Evolutionary conservation across 2,888 invertebrate genomes (phyloP).

Genomic region (Cantharis lateralis): DNA sequence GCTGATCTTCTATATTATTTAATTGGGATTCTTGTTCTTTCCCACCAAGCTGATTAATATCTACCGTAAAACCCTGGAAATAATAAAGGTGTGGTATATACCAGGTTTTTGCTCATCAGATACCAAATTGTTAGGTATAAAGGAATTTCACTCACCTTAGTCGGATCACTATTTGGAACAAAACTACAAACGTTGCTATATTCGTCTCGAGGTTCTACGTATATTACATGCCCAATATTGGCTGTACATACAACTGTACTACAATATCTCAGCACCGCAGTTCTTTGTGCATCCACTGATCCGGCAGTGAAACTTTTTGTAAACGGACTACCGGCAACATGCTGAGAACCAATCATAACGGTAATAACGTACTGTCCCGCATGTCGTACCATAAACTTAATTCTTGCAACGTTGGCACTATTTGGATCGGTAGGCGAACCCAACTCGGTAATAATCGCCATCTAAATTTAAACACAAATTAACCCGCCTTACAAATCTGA

Average conservation of each 20-base stretch:
- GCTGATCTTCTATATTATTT: slow-evolving; percentile 56
- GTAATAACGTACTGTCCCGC: slow-evolving; percentile 89
- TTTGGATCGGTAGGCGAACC: slow-evolving; percentile 86
- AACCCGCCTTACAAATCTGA: neutral
- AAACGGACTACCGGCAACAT: slow-evolving; percentile 86
- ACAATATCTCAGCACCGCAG: slow-evolving; percentile 80
- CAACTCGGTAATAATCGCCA: slow-evolving; percentile 83
- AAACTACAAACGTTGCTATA: slow-evolving; percentile 84
- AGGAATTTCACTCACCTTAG: slow-evolving; percentile 56
- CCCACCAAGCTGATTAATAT: slow-evolving; percentile 65
- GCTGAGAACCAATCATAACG: slow-evolving; percentile 79
- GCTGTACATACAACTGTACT: slow-evolving; percentile 85
- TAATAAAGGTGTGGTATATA: neutral
- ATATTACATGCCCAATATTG: slow-evolving; percentile 74
- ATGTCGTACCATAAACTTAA: slow-evolving; percentile 90
- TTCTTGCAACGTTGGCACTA: slow-evolving; percentile 83
- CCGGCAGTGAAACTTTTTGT: slow-evolving; percentile 82
- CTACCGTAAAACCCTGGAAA: slow-evolving; percentile 66
- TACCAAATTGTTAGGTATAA: too few species aligned
- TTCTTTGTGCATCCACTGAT: slow-evolving; percentile 80
- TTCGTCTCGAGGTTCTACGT: slow-evolving; percentile 89
- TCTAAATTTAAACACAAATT: slow-evolving; percentile 55
- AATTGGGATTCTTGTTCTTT: slow-evolving; percentile 49
- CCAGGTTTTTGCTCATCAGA: too few species aligned
- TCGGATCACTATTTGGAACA: slow-evolving; percentile 64